Evolutionary conservation across 2,797 vertebrate genomes (phyloP).

Genomic region (Prionace glauca): DNA sequence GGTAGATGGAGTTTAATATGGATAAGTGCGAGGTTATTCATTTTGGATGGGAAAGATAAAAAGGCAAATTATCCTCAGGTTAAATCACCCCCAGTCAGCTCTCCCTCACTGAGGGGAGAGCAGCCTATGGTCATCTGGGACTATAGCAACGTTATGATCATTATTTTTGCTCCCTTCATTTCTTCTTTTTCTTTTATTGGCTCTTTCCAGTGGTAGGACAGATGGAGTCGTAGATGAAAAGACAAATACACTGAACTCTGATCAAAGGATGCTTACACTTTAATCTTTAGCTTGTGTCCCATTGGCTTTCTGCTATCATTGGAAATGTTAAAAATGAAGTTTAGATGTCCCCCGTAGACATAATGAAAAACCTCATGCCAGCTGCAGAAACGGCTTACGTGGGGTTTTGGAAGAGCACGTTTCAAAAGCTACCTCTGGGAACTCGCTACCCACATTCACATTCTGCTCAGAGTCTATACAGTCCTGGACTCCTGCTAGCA

Average conservation of each 20-base stretch:
- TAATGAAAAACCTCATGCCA: background rate
- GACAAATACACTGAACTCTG: background rate
- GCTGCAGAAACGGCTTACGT: background rate
- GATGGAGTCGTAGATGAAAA: background rate
- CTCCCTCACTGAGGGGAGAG: too few species aligned
- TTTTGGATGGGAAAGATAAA: too few species aligned
- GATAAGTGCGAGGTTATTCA: too few species aligned
- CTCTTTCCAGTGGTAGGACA: background rate
- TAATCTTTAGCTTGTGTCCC: background rate
- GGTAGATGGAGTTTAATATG: too few species aligned
- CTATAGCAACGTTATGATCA: too few species aligned
- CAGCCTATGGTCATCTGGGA: too few species aligned
- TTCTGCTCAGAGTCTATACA: background rate
- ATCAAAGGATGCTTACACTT: background rate
- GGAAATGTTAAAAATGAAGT: background rate
- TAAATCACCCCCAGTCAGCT: too few species aligned
- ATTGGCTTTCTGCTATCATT: background rate
- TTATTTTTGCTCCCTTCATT: background rate
- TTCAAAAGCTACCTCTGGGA: background rate
- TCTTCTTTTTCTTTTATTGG: background rate
- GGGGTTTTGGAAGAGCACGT: background rate
- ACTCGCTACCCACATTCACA: background rate
- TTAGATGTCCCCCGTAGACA: background rate
- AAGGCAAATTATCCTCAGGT: too few species aligned
- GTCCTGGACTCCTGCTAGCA: background rate